Base-by-base conservation (phyloP, 1,140 invertebrate genomes). In the Microvelia longipes region DNA sequence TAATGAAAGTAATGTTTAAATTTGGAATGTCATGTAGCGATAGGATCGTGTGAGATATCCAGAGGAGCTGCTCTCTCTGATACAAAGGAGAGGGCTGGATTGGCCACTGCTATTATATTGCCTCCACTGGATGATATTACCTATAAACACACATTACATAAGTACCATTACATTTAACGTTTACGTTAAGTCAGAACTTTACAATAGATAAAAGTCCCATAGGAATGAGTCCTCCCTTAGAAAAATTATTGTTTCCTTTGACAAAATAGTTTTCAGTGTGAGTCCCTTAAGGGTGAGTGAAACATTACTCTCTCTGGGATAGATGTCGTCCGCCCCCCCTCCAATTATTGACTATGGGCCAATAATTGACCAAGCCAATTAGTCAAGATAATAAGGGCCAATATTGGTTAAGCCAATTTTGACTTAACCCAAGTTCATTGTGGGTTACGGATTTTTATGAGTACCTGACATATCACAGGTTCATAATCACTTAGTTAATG, bases 81-180 rank as follows among this genome's bases (percentile, higher is more conserved):
- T 28, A 82, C 83, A 76, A 86, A 80, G 0, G 83, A 83, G 71
- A 93, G 80, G 1, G 90, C 91, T 19, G 91, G 91, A 83, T 92
- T 92, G 11, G 90, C 88, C 1, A 93, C 90, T 0, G 91, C 91
- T 75, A 93, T 93, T 73, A 93, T 92, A 78, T 91, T 90, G 76
- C 90, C 89, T 1, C 90, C 90, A 27, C 89, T 86, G 0, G 90
- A 88, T 0, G 91, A 88, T 73, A 92, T 90, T 68, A 93, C 87
- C 83, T 68, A 50, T 50, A 19, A 50, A 50, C 19, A n/a, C n/a
- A n/a, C n/a, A n/a, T 60, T 15, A 65, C 27, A 26, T 26, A 30
- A 62, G 61, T 63, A 67, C 25, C 29, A 62, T 61, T 24, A 50
- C 35, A 28, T 65, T 66, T 63, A 60, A 60, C 35, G 11, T 11